A percentile compares a stretch with the other conserved stretches of the same genome.
Conservation (phyloP, 2,888 invertebrate genomes). For the Sinopyrophorus schimmeli region DNA sequence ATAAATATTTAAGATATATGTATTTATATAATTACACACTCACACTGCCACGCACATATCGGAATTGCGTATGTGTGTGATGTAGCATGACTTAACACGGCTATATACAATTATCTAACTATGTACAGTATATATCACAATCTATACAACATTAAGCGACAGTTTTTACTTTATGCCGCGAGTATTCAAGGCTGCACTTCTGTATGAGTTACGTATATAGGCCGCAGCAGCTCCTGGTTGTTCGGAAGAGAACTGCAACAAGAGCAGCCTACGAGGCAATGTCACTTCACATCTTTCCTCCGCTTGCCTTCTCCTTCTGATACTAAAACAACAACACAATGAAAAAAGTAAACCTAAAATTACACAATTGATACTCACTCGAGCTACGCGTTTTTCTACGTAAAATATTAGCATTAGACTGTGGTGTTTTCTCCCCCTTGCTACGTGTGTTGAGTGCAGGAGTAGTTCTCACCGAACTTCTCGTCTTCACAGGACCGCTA, state of each 20-base stretch:
- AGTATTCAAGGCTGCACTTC: constrained; percentile 44
- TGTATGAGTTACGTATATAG: constrained; percentile 42
- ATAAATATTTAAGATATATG: constrained; percentile 11
- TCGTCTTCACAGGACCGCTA: constrained; percentile 43
- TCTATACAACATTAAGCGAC: constrained; percentile 50
- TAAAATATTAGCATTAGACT: constrained; percentile 50
- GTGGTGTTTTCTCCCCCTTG: constrained; percentile 48
- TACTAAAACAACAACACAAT: constrained; percentile 41
- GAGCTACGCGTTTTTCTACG: constrained; percentile 71
- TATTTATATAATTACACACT: constrained; percentile 19
- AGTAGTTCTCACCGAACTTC: constrained; percentile 49
- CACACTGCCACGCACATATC: not conserved
- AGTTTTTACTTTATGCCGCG: constrained; percentile 39
- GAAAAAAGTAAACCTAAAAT: too few species aligned
- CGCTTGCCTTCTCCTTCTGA: constrained; percentile 54
- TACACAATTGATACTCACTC: constrained; percentile 56
- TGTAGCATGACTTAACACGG: constrained; percentile 37
- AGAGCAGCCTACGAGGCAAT: constrained; percentile 52
- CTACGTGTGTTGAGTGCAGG: constrained; percentile 52
- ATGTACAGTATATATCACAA: constrained; percentile 55
- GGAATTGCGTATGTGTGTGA: constrained; percentile 7
- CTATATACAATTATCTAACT: constrained; percentile 47
- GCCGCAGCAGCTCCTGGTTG: constrained; percentile 42
- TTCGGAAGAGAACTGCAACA: constrained; percentile 39
- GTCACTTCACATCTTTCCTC: constrained; percentile 57